Conservation (phyloP, 2,113 vertebrate species). For the Datnioides undecimradiatus region DNA sequence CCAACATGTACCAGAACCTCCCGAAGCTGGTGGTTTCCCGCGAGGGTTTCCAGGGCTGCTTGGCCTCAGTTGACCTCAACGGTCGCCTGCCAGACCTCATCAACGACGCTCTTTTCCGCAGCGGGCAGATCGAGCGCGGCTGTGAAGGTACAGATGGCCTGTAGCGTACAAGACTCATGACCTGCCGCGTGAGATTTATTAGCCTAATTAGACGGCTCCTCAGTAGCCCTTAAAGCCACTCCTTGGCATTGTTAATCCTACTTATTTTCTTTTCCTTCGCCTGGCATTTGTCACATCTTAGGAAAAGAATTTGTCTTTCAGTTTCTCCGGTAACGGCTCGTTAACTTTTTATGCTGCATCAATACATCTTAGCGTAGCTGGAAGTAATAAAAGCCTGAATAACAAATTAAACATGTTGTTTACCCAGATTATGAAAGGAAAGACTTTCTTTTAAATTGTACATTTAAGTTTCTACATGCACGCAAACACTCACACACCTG, state of each 20-base stretch:
- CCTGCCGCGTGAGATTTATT: conserved; percentile 62
- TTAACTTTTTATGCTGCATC: conserved; percentile 36
- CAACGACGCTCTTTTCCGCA: conserved; percentile 93
- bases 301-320: conserved; percentile 28
- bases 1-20: conserved; percentile 97
- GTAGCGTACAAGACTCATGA: conserved; percentile 16
- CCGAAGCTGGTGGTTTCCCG: conserved; percentile 96
- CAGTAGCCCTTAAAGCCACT: conserved; percentile 36
- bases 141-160: conserved; percentile 91
- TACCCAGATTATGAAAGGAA: not conserved
- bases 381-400: not conserved
- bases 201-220: conserved; percentile 52
- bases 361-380: not conserved
- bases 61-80: conserved; percentile 97
- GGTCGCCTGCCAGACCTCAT: conserved; percentile 97
- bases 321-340: conserved; percentile 16
- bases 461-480: not conserved
- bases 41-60: conserved; percentile 96
- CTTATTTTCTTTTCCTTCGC: conserved; percentile 19
- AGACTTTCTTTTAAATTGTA: not conserved
- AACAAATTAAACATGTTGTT: not conserved
- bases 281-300: conserved; percentile 40
- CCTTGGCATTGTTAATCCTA: conserved; percentile 36
- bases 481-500: not conserved
- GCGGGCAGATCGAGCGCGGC: conserved; percentile 95